Percentiles rank a stretch among this genome's conserved stretches.
Conservation (phyloP, 2,888 invertebrate species). For the Anthoptus insignis region DNA sequence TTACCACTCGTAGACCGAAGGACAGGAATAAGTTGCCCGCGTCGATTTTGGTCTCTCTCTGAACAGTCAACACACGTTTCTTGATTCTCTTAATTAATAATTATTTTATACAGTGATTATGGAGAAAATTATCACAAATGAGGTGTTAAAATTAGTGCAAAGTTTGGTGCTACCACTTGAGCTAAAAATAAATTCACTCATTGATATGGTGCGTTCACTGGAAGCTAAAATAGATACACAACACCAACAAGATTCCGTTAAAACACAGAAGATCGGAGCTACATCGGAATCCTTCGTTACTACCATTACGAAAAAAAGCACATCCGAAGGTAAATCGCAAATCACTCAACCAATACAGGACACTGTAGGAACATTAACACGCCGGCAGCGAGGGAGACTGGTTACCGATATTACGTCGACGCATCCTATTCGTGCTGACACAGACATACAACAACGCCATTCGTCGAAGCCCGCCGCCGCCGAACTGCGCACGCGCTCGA, state of each 20-base stretch:
- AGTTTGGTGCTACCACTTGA: neutral
- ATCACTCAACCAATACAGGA: neutral
- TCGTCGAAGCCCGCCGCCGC: no score
- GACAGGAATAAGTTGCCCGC: no score
- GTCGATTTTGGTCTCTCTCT: no score
- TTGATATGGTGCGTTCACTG: neutral
- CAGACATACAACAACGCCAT: no score
- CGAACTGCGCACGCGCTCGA: neutral
- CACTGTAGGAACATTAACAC: neutral
- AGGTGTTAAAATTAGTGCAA: neutral
- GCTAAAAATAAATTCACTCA: neutral
- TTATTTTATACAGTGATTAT: neutral
- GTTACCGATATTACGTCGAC: neutral
- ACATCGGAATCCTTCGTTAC: neutral
- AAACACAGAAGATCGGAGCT: neutral
- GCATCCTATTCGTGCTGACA: neutral
- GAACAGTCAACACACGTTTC: no score
- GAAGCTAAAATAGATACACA: neutral
- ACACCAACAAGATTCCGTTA: no score
- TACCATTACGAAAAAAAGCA: no score
- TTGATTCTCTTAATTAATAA: no score
- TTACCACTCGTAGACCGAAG: no score
- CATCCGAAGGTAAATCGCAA: no score
- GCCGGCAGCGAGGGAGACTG: neutral
- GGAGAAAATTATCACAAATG: neutral